Evolutionary conservation across 2,113 vertebrate species (phyloP), one percentile per base, ranked within the genome.

Genomic region (Coturnix japonica): DNA sequence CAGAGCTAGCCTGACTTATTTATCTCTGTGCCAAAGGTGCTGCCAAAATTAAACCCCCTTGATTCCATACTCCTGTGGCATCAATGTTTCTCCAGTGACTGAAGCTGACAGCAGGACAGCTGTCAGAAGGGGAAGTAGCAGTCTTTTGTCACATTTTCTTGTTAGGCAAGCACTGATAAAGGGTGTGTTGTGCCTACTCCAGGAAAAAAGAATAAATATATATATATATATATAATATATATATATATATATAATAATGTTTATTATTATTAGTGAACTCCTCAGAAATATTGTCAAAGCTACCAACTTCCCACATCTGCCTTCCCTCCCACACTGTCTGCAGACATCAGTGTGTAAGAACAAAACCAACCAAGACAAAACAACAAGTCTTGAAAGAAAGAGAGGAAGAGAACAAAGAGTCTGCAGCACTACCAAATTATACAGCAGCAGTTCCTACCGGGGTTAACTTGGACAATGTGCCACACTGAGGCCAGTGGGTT

Each of bases 311-410:
- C 76, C 74, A 74, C 3, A 9, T 80, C 78, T 90, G 26, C 67
- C 33, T 76, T 80, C 30, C 43, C 43, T 93, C 69, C 28, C 64
- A 23, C 3, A 1, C 18, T 89, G 35, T 85, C 51, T 56, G 37
- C 56, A 75, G 35, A 11, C 35, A 2, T 70, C 51, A 82, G 26
- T 31, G 39, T 54, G 39, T 71, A 60, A 56, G 66, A 94, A 66
- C 39, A 80, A 60, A 93, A 93, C 22, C 64, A 91, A 67, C 12
- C 28, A 70, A 76, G 33, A 78, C n/a, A 47, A 94, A 92, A 13
- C 17, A 79, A 37, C 31, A n/a, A 77, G 33, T 28, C 37, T 46
- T 15, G 53, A 71, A 82, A 78, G 37, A 77, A 30, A 65, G 25
- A 72, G 67, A 81, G 51, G 80, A 71, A 53, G 70, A 75, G 85